Conservation (phyloP, 2,113 vertebrate genomes). For the Oryzias woworae region DNA sequence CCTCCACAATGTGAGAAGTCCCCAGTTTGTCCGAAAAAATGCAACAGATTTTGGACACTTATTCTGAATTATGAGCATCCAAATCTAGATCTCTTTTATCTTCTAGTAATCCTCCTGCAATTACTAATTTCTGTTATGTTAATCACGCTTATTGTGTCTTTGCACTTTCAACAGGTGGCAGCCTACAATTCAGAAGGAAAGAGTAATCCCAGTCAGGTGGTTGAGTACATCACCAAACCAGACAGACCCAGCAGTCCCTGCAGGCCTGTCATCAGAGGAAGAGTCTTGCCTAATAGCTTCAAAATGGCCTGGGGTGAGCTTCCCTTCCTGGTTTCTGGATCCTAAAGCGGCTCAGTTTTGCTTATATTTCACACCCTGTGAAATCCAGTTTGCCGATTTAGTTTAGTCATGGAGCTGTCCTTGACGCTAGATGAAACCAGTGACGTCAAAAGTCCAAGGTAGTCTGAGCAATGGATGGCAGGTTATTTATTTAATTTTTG, state of each 20-base stretch:
- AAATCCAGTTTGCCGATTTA: constrained; percentile 8
- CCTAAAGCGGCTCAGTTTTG: not conserved
- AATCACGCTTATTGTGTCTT: constrained; percentile 6
- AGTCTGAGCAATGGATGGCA: constrained; percentile 26
- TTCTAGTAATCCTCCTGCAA: too few species aligned
- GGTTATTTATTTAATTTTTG: constrained; percentile 10
- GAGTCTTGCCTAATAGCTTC: constrained; percentile 89
- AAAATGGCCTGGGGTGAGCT: constrained; percentile 92
- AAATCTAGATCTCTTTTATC: too few species aligned
- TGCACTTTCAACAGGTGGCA: constrained; percentile 81
- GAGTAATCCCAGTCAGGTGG: constrained; percentile 90
- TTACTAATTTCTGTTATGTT: not conserved
- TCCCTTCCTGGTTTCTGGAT: constrained; percentile 1
- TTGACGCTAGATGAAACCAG: constrained; percentile 15
- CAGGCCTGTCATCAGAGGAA: constrained; percentile 87
- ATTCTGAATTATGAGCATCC: too few species aligned
- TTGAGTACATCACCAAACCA: constrained; percentile 88
- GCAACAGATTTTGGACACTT: too few species aligned
- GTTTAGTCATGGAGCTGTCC: constrained; percentile 9
- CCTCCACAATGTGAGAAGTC: too few species aligned
- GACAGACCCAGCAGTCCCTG: constrained; percentile 87
- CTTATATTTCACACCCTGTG: constrained; percentile 9
- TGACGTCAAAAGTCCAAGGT: constrained; percentile 5
- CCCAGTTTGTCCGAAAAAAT: too few species aligned
- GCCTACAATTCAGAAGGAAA: constrained; percentile 96